Base-by-base conservation (phyloP, 2,888 invertebrate genomes). In the Deilephila porcellus region DNA sequence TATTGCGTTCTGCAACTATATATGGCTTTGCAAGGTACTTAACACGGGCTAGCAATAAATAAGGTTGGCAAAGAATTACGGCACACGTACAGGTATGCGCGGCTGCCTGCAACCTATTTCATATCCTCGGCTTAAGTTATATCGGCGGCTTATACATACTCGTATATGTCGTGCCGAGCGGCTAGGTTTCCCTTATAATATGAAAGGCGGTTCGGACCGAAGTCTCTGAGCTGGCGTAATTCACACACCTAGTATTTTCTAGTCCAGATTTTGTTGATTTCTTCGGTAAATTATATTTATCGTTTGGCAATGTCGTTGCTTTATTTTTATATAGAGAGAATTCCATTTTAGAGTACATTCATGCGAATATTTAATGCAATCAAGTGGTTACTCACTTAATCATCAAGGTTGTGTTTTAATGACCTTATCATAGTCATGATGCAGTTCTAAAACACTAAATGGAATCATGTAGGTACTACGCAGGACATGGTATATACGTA, bases 41-140 rank as follows among this genome's bases (percentile, higher is more conserved):
- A 71, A 60, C 71, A 37, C 59, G 20, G 71, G 59, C 60, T 37
- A 79, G 81, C 77, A 78, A 81, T 83, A 82, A 82, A 83, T 83
- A 79, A 79, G 77, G 76, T 74, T 74, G 71, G 76, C 74, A 60
- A 60, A 71, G 59, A 71, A 60, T 60, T 60, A 67, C 67, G 67
- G 67, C 67, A 67, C 52, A 52, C 52, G 45, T 74, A 75, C 74
- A 73, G 72, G 64, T 67, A n/a, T 59, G 64, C 14, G 67, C 20
- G 45, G 52, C 17, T 67, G 25, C 14, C 67, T 52, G 67, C 67
- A 52, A 67, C 45, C 67, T 67, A 67, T 67, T 25, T 52, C 67
- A 45, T 52, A 67, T 52, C 67, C 25, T 67, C 67, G 45, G 20
- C 7, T 25, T 67, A 67, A 67, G 20, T 76, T 76, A 73, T 73